These are phyloP conservation scores for Phaethornis superciliosus DNA, from an alignment of 2,113 vertebrate species.

Conservation along the genomic window DNA sequence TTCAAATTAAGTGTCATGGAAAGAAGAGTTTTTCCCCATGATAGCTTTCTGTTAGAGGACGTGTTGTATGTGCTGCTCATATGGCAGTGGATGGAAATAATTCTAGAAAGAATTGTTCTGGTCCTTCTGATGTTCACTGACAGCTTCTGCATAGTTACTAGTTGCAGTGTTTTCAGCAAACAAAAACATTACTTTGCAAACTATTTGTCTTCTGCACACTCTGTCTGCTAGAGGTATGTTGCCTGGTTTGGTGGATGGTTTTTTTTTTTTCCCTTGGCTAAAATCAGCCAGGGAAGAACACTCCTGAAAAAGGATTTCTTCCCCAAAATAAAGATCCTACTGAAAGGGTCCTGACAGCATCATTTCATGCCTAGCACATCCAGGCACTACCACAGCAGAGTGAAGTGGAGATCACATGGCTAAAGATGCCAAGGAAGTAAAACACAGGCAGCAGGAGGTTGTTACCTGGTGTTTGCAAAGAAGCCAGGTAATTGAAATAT, in stretches of 20 bases:
- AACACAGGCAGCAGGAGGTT: not conserved
- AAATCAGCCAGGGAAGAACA: not conserved
- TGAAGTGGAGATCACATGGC: not conserved
- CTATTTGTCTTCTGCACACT: not conserved
- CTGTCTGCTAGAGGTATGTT: not conserved
- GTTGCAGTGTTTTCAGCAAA: not conserved
- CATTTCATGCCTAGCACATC: not conserved
- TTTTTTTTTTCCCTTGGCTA: not conserved
- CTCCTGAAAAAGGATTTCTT: not conserved
- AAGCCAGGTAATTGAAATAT: not conserved
- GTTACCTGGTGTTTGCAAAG: conserved; percentile 13
- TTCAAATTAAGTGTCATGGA: not conserved
- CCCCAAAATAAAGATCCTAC: not conserved
- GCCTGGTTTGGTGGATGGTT: not conserved
- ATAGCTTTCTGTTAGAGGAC: not conserved
- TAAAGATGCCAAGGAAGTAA: not conserved
- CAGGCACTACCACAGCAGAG: not conserved
- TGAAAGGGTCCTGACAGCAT: not conserved
- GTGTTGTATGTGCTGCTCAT: not conserved
- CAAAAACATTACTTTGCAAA: not conserved
- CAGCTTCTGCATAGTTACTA: not conserved
- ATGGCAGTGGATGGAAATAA: not conserved
- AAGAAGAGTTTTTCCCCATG: not conserved
- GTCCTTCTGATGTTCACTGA: not conserved
- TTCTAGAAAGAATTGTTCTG: not conserved